A percentile compares a stretch with the other conserved stretches of the same genome.
Conservation (phyloP, 2,113 vertebrate genomes). For the Nesogale talazaci region DNA sequence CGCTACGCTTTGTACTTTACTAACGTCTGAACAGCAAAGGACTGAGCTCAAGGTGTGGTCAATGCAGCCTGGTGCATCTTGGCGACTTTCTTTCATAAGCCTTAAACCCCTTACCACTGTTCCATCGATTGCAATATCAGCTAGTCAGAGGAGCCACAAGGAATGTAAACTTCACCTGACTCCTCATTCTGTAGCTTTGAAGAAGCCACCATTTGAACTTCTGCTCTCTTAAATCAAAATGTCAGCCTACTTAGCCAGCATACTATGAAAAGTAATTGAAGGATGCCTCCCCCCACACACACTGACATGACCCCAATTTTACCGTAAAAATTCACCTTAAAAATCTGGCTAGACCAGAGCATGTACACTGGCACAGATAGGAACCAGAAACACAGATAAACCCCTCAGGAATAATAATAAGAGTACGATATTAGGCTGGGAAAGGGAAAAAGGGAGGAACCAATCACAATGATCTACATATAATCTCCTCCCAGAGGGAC, state of each 20-base stretch:
- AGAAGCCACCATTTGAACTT: constrained; percentile 44
- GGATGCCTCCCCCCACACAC: no score
- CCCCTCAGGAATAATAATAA: no score
- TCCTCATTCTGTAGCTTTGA: neutral
- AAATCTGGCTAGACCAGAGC: no score
- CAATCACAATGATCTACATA: no score
- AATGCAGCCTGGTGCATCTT: neutral
- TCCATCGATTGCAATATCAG: neutral
- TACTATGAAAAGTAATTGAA: constrained; percentile 62
- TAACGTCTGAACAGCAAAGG: constrained; percentile 1
- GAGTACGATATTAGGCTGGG: no score
- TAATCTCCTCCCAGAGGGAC: no score
- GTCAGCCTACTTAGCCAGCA: constrained; percentile 32
- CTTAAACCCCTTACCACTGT: neutral
- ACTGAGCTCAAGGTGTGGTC: neutral
- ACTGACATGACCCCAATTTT: no score
- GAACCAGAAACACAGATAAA: no score
- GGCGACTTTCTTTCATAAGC: neutral
- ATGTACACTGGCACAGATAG: no score
- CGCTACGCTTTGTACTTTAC: constrained; percentile 44
- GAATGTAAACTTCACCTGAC: neutral
- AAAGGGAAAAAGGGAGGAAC: no score
- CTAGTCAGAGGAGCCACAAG: neutral
- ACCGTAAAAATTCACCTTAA: no score
- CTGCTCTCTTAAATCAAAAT: constrained; percentile 37